Evolutionary conservation across 2,113 vertebrate genomes (phyloP).

Genomic region (Caranx melampygus): DNA sequence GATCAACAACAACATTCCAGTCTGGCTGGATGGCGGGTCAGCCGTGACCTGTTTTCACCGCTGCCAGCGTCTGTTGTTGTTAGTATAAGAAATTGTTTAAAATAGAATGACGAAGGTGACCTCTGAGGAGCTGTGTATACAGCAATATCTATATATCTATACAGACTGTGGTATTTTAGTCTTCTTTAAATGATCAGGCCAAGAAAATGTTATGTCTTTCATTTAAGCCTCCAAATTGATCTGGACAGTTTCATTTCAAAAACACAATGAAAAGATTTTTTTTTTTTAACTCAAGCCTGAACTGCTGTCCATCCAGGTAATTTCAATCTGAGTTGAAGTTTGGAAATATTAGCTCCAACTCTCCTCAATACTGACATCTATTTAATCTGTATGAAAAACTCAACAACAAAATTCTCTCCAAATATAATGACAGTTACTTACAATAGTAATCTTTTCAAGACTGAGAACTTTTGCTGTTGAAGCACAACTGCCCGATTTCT

Average conservation of each 20-base stretch:
- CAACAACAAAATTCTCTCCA: slow-evolving; percentile 51
- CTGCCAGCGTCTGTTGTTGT: slow-evolving; percentile 60
- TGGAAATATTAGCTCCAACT: slow-evolving; percentile 33
- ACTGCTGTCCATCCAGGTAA: slow-evolving; percentile 49
- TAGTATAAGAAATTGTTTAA: slow-evolving; percentile 44
- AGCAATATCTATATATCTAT: slow-evolving; percentile 14
- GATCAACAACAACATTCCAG: slow-evolving; percentile 85
- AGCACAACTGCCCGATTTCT: slow-evolving; percentile 5
- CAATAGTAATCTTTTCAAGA: neutral
- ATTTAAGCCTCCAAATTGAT: slow-evolving; percentile 29
- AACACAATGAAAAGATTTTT: slow-evolving; percentile 51
- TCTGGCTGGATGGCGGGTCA: slow-evolving; percentile 67
- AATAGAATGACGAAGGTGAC: slow-evolving; percentile 34
- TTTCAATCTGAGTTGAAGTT: slow-evolving; percentile 61
- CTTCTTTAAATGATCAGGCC: slow-evolving; percentile 13
- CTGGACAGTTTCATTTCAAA: slow-evolving; percentile 16
- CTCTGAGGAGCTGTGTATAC: slow-evolving; percentile 11
- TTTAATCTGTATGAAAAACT: slow-evolving; percentile 61
- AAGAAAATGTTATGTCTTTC: slow-evolving; percentile 24
- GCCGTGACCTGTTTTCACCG: slow-evolving; percentile 62
- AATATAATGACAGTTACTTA: slow-evolving; percentile 40
- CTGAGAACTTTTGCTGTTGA: slow-evolving; percentile 27
- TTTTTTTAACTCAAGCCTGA: slow-evolving; percentile 39
- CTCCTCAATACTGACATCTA: slow-evolving; percentile 45
- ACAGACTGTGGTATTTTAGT: slow-evolving; percentile 1